Evolutionary conservation across 2,888 invertebrate genomes (phyloP).

Genomic region (Tipula lateralis): DNA sequence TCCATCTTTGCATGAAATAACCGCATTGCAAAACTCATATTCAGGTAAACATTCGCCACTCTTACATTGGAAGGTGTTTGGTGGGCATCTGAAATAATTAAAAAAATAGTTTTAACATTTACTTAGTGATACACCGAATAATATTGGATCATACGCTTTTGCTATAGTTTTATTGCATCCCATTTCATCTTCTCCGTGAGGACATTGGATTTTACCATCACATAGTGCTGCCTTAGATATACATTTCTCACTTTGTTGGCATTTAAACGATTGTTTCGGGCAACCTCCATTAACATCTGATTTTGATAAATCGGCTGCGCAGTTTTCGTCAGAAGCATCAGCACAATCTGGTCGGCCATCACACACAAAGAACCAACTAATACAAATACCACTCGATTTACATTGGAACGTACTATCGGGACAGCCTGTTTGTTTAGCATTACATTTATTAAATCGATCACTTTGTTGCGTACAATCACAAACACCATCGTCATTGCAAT

Average conservation of each 20-base stretch:
- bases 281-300: conserved; percentile 50
- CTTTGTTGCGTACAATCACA: conserved; percentile 69
- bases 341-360: conserved; percentile 74
- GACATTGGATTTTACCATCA: conserved; percentile 73
- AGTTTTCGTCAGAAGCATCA: conserved; percentile 84
- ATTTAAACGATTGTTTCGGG: conserved; percentile 67
- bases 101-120: neutral
- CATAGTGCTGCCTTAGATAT: conserved; percentile 75
- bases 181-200: conserved; percentile 69
- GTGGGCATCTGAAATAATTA: conserved; percentile 62
- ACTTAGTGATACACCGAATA: neutral
- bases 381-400: conserved; percentile 76
- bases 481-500: conserved; percentile 55
- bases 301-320: conserved; percentile 49
- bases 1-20: conserved; percentile 79
- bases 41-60: conserved; percentile 85
- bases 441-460: conserved; percentile 61
- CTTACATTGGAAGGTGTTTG: conserved; percentile 76
- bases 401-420: conserved; percentile 83
- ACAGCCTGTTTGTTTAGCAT: conserved; percentile 71
- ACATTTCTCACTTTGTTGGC: conserved; percentile 63
- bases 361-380: conserved; percentile 91
- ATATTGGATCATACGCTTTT: conserved; percentile 49
- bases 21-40: conserved; percentile 88
- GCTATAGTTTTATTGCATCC: conserved; percentile 59